Evolutionary conservation across 2,888 invertebrate species (phyloP).

Genomic region (Volucella inflata): DNA sequence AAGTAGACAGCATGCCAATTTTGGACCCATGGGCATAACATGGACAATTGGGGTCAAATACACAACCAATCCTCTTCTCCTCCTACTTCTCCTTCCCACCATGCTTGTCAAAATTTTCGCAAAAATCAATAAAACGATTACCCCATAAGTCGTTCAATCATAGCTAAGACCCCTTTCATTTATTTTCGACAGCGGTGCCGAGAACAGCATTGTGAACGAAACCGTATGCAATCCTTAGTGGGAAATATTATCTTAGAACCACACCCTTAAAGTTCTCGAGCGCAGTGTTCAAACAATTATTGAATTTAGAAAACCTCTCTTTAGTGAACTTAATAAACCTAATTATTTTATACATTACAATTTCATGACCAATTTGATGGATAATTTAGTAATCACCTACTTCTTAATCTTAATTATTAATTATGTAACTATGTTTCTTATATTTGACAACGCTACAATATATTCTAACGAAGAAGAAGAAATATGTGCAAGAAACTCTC

Average conservation of each 20-base stretch:
- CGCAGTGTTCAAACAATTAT: not conserved
- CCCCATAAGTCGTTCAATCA: constrained; percentile 13
- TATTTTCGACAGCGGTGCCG: constrained; percentile 29
- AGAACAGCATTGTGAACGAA: too few relatives aligned
- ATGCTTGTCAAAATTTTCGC: not conserved
- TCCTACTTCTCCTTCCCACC: too few relatives aligned
- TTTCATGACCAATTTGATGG: not conserved
- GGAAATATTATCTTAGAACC: constrained; percentile 8
- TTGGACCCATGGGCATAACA: constrained; percentile 37
- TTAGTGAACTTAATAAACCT: constrained; percentile 10
- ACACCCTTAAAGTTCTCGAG: constrained; percentile 11
- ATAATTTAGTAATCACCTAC: not conserved
- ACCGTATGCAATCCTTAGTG: constrained; percentile 15
- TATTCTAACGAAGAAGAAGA: constrained; percentile 24
- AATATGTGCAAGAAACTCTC: not conserved
- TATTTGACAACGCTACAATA: constrained; percentile 34
- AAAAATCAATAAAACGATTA: constrained; percentile 2
- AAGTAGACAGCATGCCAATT: not conserved
- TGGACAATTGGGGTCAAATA: not conserved
- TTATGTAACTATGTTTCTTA: constrained; percentile 15
- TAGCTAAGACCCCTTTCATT: not conserved
- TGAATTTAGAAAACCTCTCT: constrained; percentile 3
- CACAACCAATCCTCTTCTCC: not conserved
- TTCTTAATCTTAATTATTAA: not conserved
- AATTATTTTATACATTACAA: not conserved